Base-by-base conservation (phyloP, 2,113 vertebrate species). In the Macroglossus sobrinus region DNA sequence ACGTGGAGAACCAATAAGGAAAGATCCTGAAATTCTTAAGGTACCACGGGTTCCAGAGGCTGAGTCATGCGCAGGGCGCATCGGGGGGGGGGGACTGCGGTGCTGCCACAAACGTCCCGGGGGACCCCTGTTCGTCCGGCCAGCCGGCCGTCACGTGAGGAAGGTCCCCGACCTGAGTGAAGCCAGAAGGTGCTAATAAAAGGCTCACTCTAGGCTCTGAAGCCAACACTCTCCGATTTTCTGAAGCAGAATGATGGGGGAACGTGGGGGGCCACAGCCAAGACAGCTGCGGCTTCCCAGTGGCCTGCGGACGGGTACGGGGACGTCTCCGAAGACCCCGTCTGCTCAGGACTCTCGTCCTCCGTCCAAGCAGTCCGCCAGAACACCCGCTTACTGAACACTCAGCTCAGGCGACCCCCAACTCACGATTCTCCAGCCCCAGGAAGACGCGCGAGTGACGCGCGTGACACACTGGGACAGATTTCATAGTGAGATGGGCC, bases 21-120 rank as follows among this genome's bases (percentile, higher is more conserved):
- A 98, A 98, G 98, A 98, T 98, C 98, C 98, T 98, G 97, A 97
- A 98, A 98, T 98, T 98, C 97, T 98, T 98, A 96, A 95, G 71
- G 96, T 94, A 97, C 96, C 97, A 96, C 33, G 96, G 97, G 97
- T 98, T 98, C 98, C 97, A 98, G 98, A 98, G 89, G 96, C 86
- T 95, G 97, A 98, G 98, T 98, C 98, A 98, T 84, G 74, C 88
- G 96, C 93, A 96, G 96, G 86, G 97, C 63, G 68, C 97, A 97
- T 97, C 95, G 96, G 64, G 57, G 94, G 96, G 64, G 57, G 94
- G 96, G 96, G 89, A 95, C 91, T 75, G 8, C 18, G 55, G n/a
- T 94, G 97, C 72, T 97, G 93, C 87, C 81, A 98, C 95, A 96
- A 98, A 95, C 93, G 94, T 92, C 98, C 96, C 95, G 93, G 90